Percentiles rank a stretch among this genome's conserved stretches.
phyloP scores from a whole-genome alignment of 2,797 vertebrate genomes.

The Cyclura pinguis region DNA sequence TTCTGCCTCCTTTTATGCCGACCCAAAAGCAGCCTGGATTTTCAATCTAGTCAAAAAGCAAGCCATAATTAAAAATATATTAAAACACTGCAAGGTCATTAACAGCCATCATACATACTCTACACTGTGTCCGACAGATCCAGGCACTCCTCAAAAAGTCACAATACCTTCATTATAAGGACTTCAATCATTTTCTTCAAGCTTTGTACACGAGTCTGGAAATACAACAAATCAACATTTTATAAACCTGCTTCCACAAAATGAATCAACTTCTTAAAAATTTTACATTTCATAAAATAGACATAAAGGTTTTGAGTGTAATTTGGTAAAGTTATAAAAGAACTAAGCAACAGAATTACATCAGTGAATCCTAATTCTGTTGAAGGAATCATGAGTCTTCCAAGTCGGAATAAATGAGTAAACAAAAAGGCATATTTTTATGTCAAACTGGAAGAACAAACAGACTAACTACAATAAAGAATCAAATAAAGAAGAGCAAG shows the following conservation, averaged over 20 bases:
- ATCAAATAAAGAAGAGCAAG: too few species aligned
- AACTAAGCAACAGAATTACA: neutral
- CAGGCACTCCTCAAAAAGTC: neutral
- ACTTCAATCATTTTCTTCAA: constrained; percentile 63
- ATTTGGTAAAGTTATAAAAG: neutral
- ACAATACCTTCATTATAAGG: constrained; percentile 64
- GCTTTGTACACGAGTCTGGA: constrained; percentile 3
- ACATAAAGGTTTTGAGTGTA: neutral
- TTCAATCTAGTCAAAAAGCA: constrained; percentile 73
- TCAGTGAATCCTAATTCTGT: neutral
- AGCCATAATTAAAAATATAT: constrained; percentile 29
- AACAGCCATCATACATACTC: neutral
- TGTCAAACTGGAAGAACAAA: neutral
- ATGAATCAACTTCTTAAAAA: neutral
- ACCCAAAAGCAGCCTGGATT: constrained; percentile 83
- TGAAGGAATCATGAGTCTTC: neutral
- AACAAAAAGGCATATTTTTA: neutral
- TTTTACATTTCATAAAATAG: neutral
- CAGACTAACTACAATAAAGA: neutral
- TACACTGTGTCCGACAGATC: neutral
- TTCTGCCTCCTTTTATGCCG: constrained; percentile 68
- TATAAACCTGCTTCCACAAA: neutral
- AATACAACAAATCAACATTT: constrained; percentile 12
- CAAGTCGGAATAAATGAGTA: neutral
- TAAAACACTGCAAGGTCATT: neutral